Base-by-base conservation (phyloP, 2,888 invertebrate species). In the Pinctada fucata region DNA sequence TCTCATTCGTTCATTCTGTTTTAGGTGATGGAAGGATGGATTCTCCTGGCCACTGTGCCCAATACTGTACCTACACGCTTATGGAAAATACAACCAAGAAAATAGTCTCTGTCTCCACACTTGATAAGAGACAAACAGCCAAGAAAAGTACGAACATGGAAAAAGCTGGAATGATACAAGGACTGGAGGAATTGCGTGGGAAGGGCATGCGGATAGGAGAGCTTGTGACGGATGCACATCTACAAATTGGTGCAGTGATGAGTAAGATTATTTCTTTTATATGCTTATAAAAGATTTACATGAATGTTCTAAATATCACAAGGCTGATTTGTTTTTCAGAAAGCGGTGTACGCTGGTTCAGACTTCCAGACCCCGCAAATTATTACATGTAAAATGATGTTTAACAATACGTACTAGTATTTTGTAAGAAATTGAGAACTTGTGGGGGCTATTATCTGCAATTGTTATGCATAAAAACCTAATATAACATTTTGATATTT, bases 191-290 rank as follows among this genome's bases (percentile, higher is more conserved):
- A 4, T 10, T 82, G n/a, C 6, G 49, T 45, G 77, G 74, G 10
- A 75, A 77, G 13, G 75, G 76, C 10, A 64, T 81, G n/a, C 3
- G 58, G 52, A 73, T 81, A n/a, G 52, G n/a, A 52, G 79, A 82
- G 31, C 64, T 83, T 49, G 78, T 83, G 8, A 80, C 83, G 45
- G 80, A 82, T 79, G 69, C 74, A 48, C 82, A 84, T 31, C 2
- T 72, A 45, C 76, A 82, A 31, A 83, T 82, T 8, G 64, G 58
- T 4, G 71, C 80, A 2, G 2, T 79, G 48, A 82, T 82, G 83
- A 82, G 83, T 83, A 75, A 79, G 83, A 31, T 31, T 31, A 31
- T 31, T 31, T 31, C 31, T 31, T 31, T 31, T 31, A 31, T 31
- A 31, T 31, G 31, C 31, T 31, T 31, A 31, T 31, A 31, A 31